phyloP scores from a whole-genome alignment of 2,797 vertebrate genomes.

The Esox masquinongy region DNA sequence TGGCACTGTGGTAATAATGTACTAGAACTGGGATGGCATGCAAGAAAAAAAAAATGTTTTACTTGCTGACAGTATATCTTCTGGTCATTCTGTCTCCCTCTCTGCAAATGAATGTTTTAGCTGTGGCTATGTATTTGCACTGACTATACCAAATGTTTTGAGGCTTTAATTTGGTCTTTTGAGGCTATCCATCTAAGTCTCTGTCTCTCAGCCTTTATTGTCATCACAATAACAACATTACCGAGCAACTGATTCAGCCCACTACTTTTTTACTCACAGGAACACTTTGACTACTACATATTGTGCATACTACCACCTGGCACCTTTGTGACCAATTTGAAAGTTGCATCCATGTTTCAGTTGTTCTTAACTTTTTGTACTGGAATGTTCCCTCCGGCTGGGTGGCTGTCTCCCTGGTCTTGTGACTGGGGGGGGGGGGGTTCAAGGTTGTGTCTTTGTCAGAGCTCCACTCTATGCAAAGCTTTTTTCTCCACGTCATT shows the following conservation, averaged over 20 bases:
- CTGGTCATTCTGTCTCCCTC: background rate
- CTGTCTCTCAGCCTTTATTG: background rate
- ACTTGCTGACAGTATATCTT: background rate
- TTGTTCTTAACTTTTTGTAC: conserved; percentile 2
- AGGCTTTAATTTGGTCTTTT: conserved; percentile 29
- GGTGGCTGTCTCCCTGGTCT: background rate
- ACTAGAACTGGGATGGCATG: background rate
- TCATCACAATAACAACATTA: conserved; percentile 25
- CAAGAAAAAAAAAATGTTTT: background rate
- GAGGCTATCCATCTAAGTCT: conserved; percentile 18
- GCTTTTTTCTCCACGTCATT: conserved; percentile 36
- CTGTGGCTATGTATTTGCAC: conserved; percentile 60
- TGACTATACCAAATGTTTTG: conserved; percentile 85
- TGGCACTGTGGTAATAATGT: background rate
- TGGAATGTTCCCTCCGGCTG: conserved; percentile 1
- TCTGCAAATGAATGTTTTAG: background rate
- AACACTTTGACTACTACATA: background rate
- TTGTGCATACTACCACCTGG: background rate
- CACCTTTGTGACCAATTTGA: conserved; percentile 2
- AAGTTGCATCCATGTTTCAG: conserved; percentile 17
- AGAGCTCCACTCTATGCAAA: conserved; percentile 52
- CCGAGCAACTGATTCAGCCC: background rate
- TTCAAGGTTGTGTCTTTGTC: conserved; percentile 21
- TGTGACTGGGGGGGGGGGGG: background rate
- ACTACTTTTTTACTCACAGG: background rate